Evolutionary conservation across 2,797 vertebrate species (phyloP).

Genomic region (Spizella passerina): DNA sequence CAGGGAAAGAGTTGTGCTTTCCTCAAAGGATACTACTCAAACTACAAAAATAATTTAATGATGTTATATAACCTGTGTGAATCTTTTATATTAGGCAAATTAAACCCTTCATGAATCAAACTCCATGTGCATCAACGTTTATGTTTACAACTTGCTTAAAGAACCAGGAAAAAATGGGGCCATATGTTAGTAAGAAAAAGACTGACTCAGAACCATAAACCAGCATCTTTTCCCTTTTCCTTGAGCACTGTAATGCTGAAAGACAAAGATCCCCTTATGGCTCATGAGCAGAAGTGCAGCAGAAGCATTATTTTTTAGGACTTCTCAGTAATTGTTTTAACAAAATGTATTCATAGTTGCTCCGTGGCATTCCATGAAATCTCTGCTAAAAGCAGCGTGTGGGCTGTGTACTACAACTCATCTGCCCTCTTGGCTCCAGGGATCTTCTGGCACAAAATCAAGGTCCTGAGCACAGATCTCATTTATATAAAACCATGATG

Average conservation of each 20-base stretch:
- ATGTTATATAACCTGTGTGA: constrained; percentile 9
- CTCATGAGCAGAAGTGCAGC: constrained; percentile 15
- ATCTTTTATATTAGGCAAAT: constrained; percentile 36
- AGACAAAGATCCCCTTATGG: constrained; percentile 35
- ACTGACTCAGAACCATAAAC: constrained; percentile 58
- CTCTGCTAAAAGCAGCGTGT: background rate
- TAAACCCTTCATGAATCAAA: constrained; percentile 49
- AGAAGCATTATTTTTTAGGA: constrained; percentile 31
- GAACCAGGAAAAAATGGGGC: constrained; percentile 31
- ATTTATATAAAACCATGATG: background rate
- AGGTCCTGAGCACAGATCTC: background rate
- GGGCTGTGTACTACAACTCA: background rate
- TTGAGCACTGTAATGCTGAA: background rate
- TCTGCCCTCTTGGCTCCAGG: background rate
- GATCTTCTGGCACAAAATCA: background rate
- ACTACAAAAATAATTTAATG: constrained; percentile 18
- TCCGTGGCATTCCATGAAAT: background rate
- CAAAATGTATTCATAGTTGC: background rate
- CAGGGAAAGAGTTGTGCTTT: constrained; percentile 14
- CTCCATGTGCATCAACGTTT: constrained; percentile 28
- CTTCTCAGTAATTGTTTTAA: constrained; percentile 5
- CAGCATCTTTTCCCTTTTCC: constrained; percentile 10
- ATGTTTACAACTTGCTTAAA: constrained; percentile 60
- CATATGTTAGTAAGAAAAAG: constrained; percentile 51
- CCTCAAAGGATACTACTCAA: background rate